phyloP scores from a whole-genome alignment of 2,888 invertebrate species.

The Linnaemya vulpina region DNA sequence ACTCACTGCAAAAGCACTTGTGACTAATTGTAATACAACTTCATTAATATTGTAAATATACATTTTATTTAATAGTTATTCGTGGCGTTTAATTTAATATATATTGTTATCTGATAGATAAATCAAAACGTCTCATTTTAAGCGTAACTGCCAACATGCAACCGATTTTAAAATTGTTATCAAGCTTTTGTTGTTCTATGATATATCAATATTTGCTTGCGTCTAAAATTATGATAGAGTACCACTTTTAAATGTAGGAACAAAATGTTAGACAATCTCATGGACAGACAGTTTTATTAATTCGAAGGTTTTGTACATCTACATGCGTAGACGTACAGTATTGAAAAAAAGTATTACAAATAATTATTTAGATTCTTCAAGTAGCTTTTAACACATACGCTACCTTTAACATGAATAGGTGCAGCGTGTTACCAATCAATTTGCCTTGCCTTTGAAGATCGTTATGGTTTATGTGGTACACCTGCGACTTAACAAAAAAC shows the following conservation, averaged over 20 bases:
- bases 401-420: no score
- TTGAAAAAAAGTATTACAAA: no score
- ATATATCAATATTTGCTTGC: slow-evolving; percentile 77
- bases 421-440: no score
- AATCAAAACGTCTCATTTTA: slow-evolving; percentile 60
- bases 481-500: no score
- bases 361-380: no score
- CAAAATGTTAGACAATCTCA: neutral
- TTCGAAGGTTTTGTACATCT: neutral
- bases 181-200: slow-evolving; percentile 55
- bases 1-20: neutral
- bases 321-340: no score
- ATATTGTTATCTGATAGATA: slow-evolving; percentile 71
- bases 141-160: slow-evolving; percentile 45
- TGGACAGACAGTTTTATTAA: neutral
- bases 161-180: slow-evolving; percentile 66
- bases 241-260: slow-evolving; percentile 54
- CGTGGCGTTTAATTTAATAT: slow-evolving; percentile 54
- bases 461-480: no score
- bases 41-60: slow-evolving; percentile 13
- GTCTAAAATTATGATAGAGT: slow-evolving; percentile 78
- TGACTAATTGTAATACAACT: slow-evolving; percentile 55
- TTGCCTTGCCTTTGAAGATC: no score
- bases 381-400: no score
- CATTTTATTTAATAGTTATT: slow-evolving; percentile 48